phyloP scores from a whole-genome alignment of 2,888 invertebrate species.

The Caenorhabditis japonica region DNA sequence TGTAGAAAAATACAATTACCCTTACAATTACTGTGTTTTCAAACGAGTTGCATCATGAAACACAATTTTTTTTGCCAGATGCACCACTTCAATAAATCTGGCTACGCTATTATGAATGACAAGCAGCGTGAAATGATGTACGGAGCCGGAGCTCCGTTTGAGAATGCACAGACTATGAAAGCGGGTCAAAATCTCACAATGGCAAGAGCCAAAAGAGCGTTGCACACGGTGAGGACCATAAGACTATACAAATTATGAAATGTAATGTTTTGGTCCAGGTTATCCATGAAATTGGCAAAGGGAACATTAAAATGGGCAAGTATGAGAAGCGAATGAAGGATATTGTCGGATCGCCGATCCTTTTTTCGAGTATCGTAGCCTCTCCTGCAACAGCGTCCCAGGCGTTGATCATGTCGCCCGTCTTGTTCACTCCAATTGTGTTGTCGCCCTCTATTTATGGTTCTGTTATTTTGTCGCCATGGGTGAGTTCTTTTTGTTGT shows the following conservation, averaged over 20 bases:
- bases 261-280: slow-evolving; percentile 21
- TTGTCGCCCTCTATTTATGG: slow-evolving; percentile 55
- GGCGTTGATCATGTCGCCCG: slow-evolving; percentile 49
- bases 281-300: slow-evolving; percentile 42
- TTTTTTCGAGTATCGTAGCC: slow-evolving; percentile 31
- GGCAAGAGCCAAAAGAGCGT: slow-evolving; percentile 21
- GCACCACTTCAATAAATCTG: slow-evolving; percentile 65
- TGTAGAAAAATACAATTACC: no score
- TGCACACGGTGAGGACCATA: slow-evolving; percentile 19
- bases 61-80: no score
- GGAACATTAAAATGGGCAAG: slow-evolving; percentile 40
- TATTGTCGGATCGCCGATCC: slow-evolving; percentile 57
- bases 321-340: slow-evolving; percentile 53
- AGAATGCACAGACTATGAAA: slow-evolving; percentile 18
- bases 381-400: slow-evolving; percentile 44
- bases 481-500: slow-evolving; percentile 48
- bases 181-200: slow-evolving; percentile 45
- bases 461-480: slow-evolving; percentile 62
- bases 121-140: slow-evolving; percentile 66
- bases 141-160: slow-evolving; percentile 56
- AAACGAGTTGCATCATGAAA: no score
- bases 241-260: neutral
- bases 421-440: slow-evolving; percentile 48
- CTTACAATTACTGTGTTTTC: no score
- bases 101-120: slow-evolving; percentile 64